These are phyloP conservation scores for Microcebus jonahi DNA, from an alignment of 2,113 vertebrate genomes.

Conservation along the genomic window DNA sequence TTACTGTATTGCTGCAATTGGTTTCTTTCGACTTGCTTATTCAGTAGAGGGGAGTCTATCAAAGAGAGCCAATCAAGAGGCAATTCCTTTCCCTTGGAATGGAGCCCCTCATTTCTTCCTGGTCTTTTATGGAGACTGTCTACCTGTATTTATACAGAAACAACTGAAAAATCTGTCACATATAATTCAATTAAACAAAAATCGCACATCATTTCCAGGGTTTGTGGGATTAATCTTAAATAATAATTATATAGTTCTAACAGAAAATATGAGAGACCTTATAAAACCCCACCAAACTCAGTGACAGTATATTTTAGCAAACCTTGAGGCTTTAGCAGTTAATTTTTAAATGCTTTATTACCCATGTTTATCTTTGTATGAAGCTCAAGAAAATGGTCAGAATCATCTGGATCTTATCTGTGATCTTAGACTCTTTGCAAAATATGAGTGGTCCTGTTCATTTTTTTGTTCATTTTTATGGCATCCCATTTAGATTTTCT, in stretches of 20 bases:
- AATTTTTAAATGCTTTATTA: conserved; percentile 24
- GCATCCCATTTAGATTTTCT: not conserved
- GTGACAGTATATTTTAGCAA: conserved; percentile 72
- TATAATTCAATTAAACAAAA: conserved; percentile 63
- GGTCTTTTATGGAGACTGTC: conserved; percentile 47
- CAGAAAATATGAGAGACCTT: conserved; percentile 74
- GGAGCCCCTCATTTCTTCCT: conserved; percentile 58
- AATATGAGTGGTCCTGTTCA: not conserved
- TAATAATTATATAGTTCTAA: conserved; percentile 77
- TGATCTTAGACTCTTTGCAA: conserved; percentile 1
- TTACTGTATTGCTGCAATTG: not conserved
- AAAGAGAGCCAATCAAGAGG: not conserved
- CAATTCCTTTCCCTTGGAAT: conserved; percentile 15
- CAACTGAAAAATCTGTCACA: conserved; percentile 16
- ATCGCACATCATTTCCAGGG: conserved; percentile 62
- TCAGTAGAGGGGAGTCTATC: not conserved
- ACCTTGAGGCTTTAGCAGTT: conserved; percentile 55
- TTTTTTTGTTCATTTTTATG: conserved; percentile 12
- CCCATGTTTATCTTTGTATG: conserved; percentile 26
- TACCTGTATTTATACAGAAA: conserved; percentile 52
- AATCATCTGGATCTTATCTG: not conserved
- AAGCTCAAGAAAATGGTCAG: not conserved
- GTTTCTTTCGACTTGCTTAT: not conserved
- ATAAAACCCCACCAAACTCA: conserved; percentile 74
- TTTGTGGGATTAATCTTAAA: conserved; percentile 74